These are phyloP conservation scores for Eulacestoma nigropectus DNA, from an alignment of 2,113 vertebrate genomes.

Conservation along the genomic window DNA sequence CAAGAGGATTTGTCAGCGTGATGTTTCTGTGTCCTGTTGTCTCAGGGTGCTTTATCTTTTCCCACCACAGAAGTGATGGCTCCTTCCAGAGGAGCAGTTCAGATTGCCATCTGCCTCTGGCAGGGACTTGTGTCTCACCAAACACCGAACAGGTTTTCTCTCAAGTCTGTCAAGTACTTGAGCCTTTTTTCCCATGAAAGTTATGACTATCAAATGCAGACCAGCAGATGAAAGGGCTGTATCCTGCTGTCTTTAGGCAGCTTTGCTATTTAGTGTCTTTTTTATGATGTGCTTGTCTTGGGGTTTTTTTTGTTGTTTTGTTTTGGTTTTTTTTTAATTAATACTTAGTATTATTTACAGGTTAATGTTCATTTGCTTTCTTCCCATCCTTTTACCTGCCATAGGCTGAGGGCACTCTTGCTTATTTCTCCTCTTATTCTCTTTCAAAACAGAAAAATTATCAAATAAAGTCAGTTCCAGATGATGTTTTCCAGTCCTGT, in stretches of 20 bases:
- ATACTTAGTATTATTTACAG: neutral
- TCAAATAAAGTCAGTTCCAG: neutral
- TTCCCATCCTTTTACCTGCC: neutral
- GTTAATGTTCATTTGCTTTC: neutral
- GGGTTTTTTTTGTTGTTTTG: neutral
- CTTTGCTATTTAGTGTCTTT: neutral
- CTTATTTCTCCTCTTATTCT: neutral
- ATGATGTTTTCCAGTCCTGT: neutral
- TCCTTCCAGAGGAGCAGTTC: neutral
- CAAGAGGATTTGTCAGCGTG: neutral
- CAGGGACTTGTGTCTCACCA: neutral
- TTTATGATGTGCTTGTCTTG: neutral
- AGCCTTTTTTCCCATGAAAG: neutral
- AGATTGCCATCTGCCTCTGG: neutral
- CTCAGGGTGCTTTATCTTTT: neutral
- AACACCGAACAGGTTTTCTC: neutral
- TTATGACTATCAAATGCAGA: neutral
- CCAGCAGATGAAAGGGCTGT: neutral
- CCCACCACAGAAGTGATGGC: neutral
- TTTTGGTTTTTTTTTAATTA: neutral
- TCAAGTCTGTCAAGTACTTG: neutral
- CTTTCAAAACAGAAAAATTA: neutral
- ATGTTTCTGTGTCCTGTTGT: neutral
- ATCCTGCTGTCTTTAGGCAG: neutral
- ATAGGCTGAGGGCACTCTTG: neutral